A percentile compares a stretch with the other conserved stretches of the same genome.
These are phyloP conservation scores for Hapalemur alaotrensis DNA, from an alignment of 2,797 vertebrate species.

Conservation along the genomic window DNA sequence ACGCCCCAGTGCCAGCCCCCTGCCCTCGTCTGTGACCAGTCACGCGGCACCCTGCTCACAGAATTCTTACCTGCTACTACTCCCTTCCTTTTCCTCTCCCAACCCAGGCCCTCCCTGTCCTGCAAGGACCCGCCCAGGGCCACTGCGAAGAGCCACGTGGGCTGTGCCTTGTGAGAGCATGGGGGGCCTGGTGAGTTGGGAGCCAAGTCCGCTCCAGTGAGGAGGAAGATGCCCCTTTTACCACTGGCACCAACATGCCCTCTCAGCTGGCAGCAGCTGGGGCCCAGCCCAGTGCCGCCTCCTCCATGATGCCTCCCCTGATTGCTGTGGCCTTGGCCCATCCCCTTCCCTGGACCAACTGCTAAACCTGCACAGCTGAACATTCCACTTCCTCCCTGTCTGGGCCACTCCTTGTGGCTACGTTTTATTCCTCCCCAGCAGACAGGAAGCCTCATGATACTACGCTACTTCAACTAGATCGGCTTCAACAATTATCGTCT, in stretches of 20 bases:
- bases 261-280: background rate
- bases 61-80: background rate
- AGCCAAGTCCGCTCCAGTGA: background rate
- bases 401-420: background rate
- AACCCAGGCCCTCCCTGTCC: background rate
- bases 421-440: background rate
- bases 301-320: background rate
- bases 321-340: background rate
- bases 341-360: background rate
- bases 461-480: background rate
- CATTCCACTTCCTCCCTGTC: background rate
- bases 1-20: background rate
- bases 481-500: background rate
- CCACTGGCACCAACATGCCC: background rate
- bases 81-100: background rate
- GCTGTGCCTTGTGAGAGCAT: background rate
- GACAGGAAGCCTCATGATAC: background rate
- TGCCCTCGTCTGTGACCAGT: background rate
- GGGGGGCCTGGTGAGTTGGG: too few relatives aligned
- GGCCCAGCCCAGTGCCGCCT: background rate
- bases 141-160: rapidly evolving
- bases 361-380: rapidly evolving
- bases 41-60: background rate
- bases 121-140: background rate
- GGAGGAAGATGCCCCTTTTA: background rate